Conservation (phyloP, 2,113 vertebrate genomes). For the Fulmarus glacialis region DNA sequence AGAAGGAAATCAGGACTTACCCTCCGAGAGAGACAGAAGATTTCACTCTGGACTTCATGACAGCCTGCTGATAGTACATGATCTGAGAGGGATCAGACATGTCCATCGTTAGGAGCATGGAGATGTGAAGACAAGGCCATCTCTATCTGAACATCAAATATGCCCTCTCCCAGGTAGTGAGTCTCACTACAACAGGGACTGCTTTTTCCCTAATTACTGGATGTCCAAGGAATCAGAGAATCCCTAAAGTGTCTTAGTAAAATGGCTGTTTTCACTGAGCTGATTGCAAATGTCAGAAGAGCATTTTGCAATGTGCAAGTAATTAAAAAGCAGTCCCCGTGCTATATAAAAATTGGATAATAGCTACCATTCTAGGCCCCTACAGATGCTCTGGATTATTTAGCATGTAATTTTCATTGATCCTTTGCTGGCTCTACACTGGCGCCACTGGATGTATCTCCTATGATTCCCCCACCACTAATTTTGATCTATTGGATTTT, state of each 20-base stretch:
- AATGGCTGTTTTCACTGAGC: neutral
- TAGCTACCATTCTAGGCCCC: neutral
- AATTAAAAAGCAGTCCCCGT: conserved; percentile 6
- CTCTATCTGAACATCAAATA: neutral
- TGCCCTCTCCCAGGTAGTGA: neutral
- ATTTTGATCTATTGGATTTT: neutral
- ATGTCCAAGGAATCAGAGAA: neutral
- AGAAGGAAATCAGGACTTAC: conserved; percentile 78
- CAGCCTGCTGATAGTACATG: conserved; percentile 92
- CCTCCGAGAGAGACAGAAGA: conserved; percentile 94
- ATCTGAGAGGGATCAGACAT: conserved; percentile 76
- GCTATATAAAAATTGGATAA: conserved; percentile 2
- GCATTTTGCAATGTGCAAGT: conserved; percentile 12
- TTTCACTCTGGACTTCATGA: conserved; percentile 93
- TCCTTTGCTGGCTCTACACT: neutral
- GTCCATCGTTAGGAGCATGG: neutral
- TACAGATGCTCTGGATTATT: conserved; percentile 9
- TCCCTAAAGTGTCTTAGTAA: neutral
- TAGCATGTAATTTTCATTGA: conserved; percentile 34
- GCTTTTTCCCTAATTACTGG: neutral
- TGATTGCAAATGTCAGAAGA: neutral
- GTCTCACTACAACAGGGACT: neutral
- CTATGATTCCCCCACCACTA: neutral
- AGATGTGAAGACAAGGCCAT: neutral
- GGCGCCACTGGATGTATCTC: neutral